These are phyloP conservation scores for Octodonta nipae DNA, from an alignment of 2,888 invertebrate genomes.

Conservation along the genomic window DNA sequence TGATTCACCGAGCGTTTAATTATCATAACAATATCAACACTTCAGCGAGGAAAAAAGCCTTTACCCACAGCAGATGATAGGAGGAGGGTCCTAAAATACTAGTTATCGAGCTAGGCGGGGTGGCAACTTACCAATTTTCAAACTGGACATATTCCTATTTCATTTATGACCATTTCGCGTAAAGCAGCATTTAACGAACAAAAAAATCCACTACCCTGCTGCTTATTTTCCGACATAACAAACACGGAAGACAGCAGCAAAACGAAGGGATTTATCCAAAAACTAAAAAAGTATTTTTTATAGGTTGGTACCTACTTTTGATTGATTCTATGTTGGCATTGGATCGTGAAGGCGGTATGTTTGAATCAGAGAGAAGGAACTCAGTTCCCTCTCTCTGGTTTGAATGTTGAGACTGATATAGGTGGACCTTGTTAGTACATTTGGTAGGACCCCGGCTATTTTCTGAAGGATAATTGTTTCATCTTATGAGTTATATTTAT, in stretches of 20 bases:
- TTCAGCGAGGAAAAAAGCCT: constrained; percentile 11
- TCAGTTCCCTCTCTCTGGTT: too few relatives aligned
- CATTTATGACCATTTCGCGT: constrained; percentile 26
- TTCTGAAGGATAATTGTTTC: too few relatives aligned
- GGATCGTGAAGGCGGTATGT: too few relatives aligned
- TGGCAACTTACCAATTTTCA: constrained; percentile 44
- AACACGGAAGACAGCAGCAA: constrained; percentile 3
- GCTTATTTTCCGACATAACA: constrained; percentile 21
- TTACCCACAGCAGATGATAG: constrained; percentile 18
- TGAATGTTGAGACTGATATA: too few relatives aligned
- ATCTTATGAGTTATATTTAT: too few relatives aligned
- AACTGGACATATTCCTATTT: constrained; percentile 46
- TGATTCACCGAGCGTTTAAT: constrained; percentile 5
- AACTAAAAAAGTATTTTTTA: too few relatives aligned
- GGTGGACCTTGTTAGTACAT: too few relatives aligned
- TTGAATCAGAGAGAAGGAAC: too few relatives aligned
- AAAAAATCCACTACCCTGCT: constrained; percentile 15
- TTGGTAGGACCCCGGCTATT: too few relatives aligned
- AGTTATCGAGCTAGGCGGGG: not conserved
- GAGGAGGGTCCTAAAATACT: constrained; percentile 31
- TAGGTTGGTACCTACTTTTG: too few relatives aligned
- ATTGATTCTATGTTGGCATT: too few relatives aligned
- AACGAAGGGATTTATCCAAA: too few relatives aligned
- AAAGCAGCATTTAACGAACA: constrained; percentile 22
- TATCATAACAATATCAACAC: constrained; percentile 9